A percentile compares a stretch with the other conserved stretches of the same genome.
phyloP scores from a whole-genome alignment of 1,140 invertebrate genomes.

The Zaprionus davidi region DNA sequence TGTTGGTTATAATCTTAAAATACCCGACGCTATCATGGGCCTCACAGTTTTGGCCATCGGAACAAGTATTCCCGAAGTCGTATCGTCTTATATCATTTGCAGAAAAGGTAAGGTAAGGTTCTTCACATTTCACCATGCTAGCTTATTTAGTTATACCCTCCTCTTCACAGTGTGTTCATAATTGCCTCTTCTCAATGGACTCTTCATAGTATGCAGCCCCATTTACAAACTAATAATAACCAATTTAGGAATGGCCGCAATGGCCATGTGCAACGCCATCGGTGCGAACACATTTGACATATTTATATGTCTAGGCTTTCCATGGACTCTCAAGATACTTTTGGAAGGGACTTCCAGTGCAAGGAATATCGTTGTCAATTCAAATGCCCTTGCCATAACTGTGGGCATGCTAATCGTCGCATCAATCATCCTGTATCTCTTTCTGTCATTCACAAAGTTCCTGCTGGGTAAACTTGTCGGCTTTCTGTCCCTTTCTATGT shows the following conservation, averaged over 20 bases:
- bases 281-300: constrained; percentile 95
- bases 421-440: constrained; percentile 88
- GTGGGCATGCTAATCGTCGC: constrained; percentile 90
- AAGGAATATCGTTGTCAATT: constrained; percentile 86
- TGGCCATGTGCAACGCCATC: constrained; percentile 94
- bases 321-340: constrained; percentile 91
- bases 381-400: constrained; percentile 90
- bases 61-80: constrained; percentile 92
- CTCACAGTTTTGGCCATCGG: constrained; percentile 90
- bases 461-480: constrained; percentile 90
- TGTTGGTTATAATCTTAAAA: constrained; percentile 90
- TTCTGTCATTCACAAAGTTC: constrained; percentile 80
- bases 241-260: constrained; percentile 85
- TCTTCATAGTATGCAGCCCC: too few species aligned
- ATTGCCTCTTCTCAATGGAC: too few species aligned
- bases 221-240: background rate
- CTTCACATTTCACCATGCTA: too few species aligned
- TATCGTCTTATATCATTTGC: constrained; percentile 91
- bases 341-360: constrained; percentile 63
- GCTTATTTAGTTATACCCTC: too few species aligned
- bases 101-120: constrained; percentile 85
- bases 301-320: constrained; percentile 91
- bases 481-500: constrained; percentile 89
- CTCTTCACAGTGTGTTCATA: too few species aligned
- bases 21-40: constrained; percentile 91